These are phyloP conservation scores for Cosmia trapezina DNA, from an alignment of 2,888 invertebrate genomes.

Conservation along the genomic window DNA sequence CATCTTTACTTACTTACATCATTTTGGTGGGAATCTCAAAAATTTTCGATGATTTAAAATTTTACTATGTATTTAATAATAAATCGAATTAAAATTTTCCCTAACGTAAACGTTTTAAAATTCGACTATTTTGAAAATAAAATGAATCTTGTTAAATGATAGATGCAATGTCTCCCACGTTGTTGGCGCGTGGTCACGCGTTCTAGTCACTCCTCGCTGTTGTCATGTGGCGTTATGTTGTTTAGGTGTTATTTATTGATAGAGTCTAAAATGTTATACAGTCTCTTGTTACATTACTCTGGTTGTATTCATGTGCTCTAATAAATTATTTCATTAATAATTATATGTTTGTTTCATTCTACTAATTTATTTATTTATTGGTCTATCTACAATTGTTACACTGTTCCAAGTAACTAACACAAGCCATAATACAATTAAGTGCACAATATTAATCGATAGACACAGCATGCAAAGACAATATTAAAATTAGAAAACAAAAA, in stretches of 20 bases:
- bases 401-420: no score
- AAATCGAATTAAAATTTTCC: constrained; percentile 39
- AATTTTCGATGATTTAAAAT: constrained; percentile 37
- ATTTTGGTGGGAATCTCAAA: constrained; percentile 50
- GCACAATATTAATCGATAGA: no score
- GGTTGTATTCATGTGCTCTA: constrained; percentile 86
- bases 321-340: constrained; percentile 81
- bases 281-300: constrained; percentile 84
- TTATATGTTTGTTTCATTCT: constrained; percentile 32
- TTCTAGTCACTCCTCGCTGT: constrained; percentile 81
- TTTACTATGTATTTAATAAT: constrained; percentile 48
- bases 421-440: no score
- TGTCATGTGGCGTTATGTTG: constrained; percentile 82
- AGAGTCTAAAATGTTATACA: constrained; percentile 83
- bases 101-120: constrained; percentile 47
- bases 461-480: no score
- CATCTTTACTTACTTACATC: constrained; percentile 56
- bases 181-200: constrained; percentile 55
- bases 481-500: no score
- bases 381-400: no score
- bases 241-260: constrained; percentile 79
- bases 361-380: no score
- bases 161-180: constrained; percentile 60
- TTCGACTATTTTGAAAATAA: constrained; percentile 46
- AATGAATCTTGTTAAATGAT: constrained; percentile 58